These are phyloP conservation scores for Brenthis daphne DNA, from an alignment of 2,888 invertebrate species.

Conservation along the genomic window DNA sequence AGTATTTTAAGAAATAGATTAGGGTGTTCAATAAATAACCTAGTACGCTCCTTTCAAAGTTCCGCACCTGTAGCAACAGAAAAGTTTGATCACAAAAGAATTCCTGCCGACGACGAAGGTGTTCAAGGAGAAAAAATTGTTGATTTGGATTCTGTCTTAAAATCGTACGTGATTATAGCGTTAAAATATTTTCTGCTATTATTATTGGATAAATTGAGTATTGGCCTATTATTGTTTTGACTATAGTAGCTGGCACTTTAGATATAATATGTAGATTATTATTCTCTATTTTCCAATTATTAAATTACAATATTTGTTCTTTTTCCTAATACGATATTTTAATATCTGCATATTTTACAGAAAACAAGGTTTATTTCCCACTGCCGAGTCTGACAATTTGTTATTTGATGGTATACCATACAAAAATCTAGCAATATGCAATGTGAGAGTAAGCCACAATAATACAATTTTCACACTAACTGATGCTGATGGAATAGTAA, in stretches of 20 bases:
- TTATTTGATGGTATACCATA: conserved; percentile 90
- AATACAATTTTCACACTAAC: conserved; percentile 93
- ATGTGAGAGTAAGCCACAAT: conserved; percentile 91
- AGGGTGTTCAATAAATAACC: conserved; percentile 49
- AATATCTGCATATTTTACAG: conserved; percentile 68
- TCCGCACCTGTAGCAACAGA: conserved; percentile 56
- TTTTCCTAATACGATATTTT: neutral
- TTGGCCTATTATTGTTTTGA: too few relatives aligned
- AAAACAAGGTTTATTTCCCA: conserved; percentile 87
- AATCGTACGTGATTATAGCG: conserved; percentile 73
- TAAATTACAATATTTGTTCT: too few relatives aligned
- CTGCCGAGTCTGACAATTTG: conserved; percentile 85
- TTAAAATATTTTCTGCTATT: neutral
- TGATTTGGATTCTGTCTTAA: conserved; percentile 85
- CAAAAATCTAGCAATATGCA: conserved; percentile 90
- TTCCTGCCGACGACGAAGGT: conserved; percentile 86
- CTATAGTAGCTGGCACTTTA: too few relatives aligned
- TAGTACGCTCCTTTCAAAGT: conserved; percentile 62
- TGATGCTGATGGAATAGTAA: conserved; percentile 84
- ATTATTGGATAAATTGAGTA: too few relatives aligned
- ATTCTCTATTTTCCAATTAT: neutral
- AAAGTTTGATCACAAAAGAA: conserved; percentile 71
- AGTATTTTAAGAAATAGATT: conserved; percentile 57
- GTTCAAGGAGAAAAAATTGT: conserved; percentile 88
- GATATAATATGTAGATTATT: too few relatives aligned